Conservation (phyloP, 64 coral and sea anemone species). For the Dendronephthya gigantea region DNA sequence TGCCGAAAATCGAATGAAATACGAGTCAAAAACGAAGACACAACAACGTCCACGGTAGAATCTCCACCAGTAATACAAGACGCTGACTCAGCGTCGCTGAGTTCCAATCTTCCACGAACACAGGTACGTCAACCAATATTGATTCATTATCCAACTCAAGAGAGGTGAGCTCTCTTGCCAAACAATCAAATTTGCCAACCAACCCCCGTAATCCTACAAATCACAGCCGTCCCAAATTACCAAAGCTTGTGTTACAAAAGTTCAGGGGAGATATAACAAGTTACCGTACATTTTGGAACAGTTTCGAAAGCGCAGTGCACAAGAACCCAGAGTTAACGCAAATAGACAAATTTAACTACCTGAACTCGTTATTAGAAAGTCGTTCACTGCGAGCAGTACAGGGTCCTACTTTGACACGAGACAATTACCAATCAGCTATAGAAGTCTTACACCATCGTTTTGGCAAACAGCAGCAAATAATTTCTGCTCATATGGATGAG, state of each 20-base stretch:
- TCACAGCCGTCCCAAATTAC: not conserved
- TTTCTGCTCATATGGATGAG: not conserved
- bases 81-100: no score
- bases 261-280: not conserved
- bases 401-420: not conserved
- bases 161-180: not conserved
- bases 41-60: not conserved
- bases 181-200: not conserved
- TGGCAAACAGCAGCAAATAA: not conserved
- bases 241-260: not conserved
- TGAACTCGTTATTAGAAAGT: not conserved
- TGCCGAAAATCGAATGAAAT: not conserved
- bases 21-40: not conserved
- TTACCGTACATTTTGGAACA: not conserved
- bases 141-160: not conserved
- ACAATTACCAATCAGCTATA: not conserved
- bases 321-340: no score
- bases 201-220: not conserved
- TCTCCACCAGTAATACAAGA: not conserved
- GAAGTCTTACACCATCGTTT: not conserved
- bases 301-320: no score
- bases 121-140: not conserved
- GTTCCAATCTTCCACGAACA: not conserved
- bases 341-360: not conserved
- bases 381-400: not conserved